Percentiles rank a stretch among this genome's conserved stretches.
These are phyloP conservation scores for Oophaga pumilio DNA, from an alignment of 2,113 vertebrate genomes.

Conservation along the genomic window DNA sequence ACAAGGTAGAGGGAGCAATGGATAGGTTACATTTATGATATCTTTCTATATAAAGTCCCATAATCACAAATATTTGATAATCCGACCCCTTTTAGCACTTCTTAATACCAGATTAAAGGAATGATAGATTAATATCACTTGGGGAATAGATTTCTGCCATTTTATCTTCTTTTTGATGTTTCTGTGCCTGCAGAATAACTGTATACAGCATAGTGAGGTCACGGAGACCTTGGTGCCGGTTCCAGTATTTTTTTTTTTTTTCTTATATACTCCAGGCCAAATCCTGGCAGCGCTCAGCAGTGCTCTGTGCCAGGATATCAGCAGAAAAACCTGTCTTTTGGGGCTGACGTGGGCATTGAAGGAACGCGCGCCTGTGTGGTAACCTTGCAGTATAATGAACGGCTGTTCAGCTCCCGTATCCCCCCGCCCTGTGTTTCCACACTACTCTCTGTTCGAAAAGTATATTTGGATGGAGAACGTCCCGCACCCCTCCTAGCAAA, in stretches of 20 bases:
- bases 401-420: neutral
- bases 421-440: neutral
- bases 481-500: neutral
- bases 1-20: too few relatives aligned
- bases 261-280: neutral
- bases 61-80: too few relatives aligned
- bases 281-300: slow-evolving; percentile 2
- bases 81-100: too few relatives aligned
- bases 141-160: neutral
- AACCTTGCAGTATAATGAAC: slow-evolving; percentile 25
- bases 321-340: slow-evolving; percentile 35
- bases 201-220: neutral
- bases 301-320: slow-evolving; percentile 5
- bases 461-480: neutral
- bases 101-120: neutral
- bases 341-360: neutral
- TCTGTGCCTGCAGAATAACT: neutral
- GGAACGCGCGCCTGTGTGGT: slow-evolving; percentile 2
- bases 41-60: too few relatives aligned
- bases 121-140: neutral
- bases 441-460: neutral
- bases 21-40: too few relatives aligned
- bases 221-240: slow-evolving; percentile 3
- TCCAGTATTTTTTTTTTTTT: neutral
- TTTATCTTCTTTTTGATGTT: neutral